Evolutionary conservation across 2,113 vertebrate genomes (phyloP), one percentile per base, ranked within the genome.

Genomic region (Alosa alosa): DNA sequence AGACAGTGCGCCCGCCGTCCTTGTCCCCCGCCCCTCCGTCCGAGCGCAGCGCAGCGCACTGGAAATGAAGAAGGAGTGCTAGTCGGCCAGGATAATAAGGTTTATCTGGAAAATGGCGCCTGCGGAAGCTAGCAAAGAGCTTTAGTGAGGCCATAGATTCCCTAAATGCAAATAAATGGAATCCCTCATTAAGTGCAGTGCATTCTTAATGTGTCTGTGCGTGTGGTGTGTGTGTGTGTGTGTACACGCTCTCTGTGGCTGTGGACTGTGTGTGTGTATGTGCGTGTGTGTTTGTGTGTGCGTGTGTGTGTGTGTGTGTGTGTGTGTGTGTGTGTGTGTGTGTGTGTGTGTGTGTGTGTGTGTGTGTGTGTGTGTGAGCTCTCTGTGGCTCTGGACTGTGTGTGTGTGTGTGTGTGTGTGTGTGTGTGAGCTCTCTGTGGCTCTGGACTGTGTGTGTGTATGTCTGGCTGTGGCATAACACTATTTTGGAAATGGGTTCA

Each of bases 81-180:
- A 31, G n/a, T 72, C 64, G 10, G 64, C 64, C 64, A 10, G 64
- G 64, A 72, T 72, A 72, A 72, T 72, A 72, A 72, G 64, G 64
- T 72, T 72, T 72, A 72, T 72, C 64, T 72, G 64, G n/a, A 72
- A 72, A 72, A 72, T 36, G 64, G 64, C 64, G 64, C 64, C 64
- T 72, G 64, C 64, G 64, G 64, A 72, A 72, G 64, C 64, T 31
- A 72, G 64, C 64, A 72, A 72, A 72, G 64, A 72, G 64, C 64
- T 72, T 72, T 72, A 72, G 64, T 72, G 64, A 72, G 64, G n/a
- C n/a, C 64, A 72, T 72, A 72, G 64, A 72, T 72, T 72, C 25
- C 64, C 64, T 72, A 72, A 72, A 72, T 72, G 64, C 64, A 72
- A 72, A 72, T 72, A 72, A 72, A 72, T 72, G 64, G 64, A 72